Evolutionary conservation across 2,797 vertebrate genomes (phyloP).

Genomic region (Otolemur crassicaudatus): DNA sequence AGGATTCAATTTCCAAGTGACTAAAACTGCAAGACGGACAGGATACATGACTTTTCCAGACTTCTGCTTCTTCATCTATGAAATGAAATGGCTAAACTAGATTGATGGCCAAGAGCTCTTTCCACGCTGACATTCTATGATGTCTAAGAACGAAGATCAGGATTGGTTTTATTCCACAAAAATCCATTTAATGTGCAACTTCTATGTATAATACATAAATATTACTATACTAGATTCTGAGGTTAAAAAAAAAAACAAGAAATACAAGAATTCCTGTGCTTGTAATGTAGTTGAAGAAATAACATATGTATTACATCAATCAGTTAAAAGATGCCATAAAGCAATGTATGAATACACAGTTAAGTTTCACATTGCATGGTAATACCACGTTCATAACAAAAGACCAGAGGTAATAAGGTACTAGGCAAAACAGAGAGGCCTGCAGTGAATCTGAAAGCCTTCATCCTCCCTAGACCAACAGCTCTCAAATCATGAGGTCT

Average conservation of each 20-base stretch:
- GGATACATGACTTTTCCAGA: not conserved
- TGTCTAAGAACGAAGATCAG: not conserved
- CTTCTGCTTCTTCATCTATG: not conserved
- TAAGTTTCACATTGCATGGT: not conserved
- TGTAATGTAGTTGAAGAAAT: conserved; percentile 11
- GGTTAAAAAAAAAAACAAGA: not conserved
- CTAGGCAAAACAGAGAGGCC: not conserved
- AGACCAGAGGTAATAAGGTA: not conserved
- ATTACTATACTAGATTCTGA: not conserved
- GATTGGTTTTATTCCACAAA: not conserved
- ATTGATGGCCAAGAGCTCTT: not conserved
- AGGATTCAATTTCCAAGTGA: not conserved
- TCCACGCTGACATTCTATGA: not conserved
- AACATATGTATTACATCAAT: not conserved
- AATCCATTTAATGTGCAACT: not conserved
- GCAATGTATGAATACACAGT: not conserved
- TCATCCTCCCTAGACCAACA: not conserved
- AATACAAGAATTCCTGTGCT: not conserved
- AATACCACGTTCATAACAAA: not conserved
- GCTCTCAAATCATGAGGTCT: not conserved
- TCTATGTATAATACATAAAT: not conserved
- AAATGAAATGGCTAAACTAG: not conserved
- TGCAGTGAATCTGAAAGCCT: not conserved
- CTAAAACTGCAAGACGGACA: not conserved
- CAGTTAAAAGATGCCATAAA: not conserved